Base-by-base conservation (phyloP, 92 coral and sea anemone genomes). In the Actinernus sp. region DNA sequence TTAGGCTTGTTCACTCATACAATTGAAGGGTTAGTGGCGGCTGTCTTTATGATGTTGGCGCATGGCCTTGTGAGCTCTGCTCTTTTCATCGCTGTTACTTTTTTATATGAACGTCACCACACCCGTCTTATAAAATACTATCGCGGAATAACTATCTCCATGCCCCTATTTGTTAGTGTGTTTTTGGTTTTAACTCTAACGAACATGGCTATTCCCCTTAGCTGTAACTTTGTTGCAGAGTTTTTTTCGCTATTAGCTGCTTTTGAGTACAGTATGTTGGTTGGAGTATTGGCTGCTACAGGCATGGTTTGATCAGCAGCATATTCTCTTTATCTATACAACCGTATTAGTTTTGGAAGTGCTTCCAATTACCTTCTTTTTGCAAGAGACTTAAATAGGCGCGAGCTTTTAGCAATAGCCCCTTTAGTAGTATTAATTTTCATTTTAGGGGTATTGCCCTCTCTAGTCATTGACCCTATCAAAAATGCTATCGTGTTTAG, bases 151-250 rank as follows among this genome's bases (percentile, higher is more conserved):
- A 74, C 82, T 61, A 63, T 83, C 48, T 63, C 90, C 28, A 88
- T 88, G 93, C 93, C 93, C 26, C 44, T 88, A 50, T 88, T 88
- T 83, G 82, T 74, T 75, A 74, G 63, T 34, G 50, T 83, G 21
- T 65, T 82, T 78, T 28, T 88, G 61, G 58, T 88, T 40, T 83
- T 88, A 58, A 82, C 86, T 37, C 59, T 88, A 76, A 60, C 89
- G 5, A 88, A 88, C 61, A 88, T 88, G 65, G 93, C 80, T 31
- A 54, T 88, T 54, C 93, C 93, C 66, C 78, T 88, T 58, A 82
- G 89, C 76, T 88, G 89, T 76, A 88, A 88, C 58, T 88, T 88
- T 87, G 89, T 87, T 29, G 89, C 74, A 70, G 93, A 87, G 61
- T 82, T 87, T 58, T 87, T 87, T 59, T 87, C 93, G 28, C 70